Evolutionary conservation across 2,888 invertebrate species (phyloP), one percentile per base, ranked within the genome.

Genomic region (Gastrophysa polygoni): DNA sequence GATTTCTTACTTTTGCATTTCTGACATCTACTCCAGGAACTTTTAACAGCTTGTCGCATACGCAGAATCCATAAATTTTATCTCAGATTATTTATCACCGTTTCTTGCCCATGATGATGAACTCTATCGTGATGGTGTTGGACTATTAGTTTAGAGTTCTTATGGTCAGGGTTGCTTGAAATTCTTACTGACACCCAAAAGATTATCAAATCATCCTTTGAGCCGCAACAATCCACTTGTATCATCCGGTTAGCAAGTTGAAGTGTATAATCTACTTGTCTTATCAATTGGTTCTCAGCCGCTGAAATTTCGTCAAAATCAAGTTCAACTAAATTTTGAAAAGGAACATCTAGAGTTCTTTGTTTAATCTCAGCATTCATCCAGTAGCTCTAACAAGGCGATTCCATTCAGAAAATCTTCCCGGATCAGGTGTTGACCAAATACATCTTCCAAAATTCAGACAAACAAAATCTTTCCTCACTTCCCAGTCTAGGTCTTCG

Each of bases 101-200:
- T 54, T 29, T 63, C 51, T 29, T 52, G 28, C 20, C 59, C 50
- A 20, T 29, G 57, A 43, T 62, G 65, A 28, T 56, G 21, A 1
- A 28, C 28, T 38, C 59, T n/a, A 52, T 65, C 59, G 56, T 59
- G 62, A 52, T 57, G 59, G 24, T 55, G 28, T 29, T 55, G 56
- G 10, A 61, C 54, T 11, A 61, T 20, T 11, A 61, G 48, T 59
- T 56, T 49, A 16, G 57, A 61, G 24, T 57, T 52, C 17, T 65
- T 24, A 38, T 56, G 32, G 14, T 59, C 55, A 10, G 51, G 50
- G 21, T 11, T 21, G 20, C 20, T 21, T 48, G 1, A 14, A n/a
- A 21, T 48, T 4, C 10, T 48, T 20, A 48, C 21, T 18, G 2
- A 61, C 29, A 3, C 24, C 24, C 38, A 57, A 16, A 49, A 38